A percentile compares a stretch with the other conserved stretches of the same genome.
Conservation (phyloP, 2,888 invertebrate species). For the Blastobasis adustella region DNA sequence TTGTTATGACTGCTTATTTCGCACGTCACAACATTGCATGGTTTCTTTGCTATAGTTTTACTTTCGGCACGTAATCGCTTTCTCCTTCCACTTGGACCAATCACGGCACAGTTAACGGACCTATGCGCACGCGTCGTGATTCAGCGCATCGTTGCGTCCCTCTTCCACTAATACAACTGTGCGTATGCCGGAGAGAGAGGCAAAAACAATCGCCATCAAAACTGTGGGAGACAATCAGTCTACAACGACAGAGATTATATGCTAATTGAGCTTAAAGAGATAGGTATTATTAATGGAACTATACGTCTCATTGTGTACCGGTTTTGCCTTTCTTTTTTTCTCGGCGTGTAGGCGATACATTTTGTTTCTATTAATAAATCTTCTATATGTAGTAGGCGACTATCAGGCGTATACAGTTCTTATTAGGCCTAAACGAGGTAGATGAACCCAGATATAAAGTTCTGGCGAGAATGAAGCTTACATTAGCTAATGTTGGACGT, state of each 20-base stretch:
- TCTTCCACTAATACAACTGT: slow-evolving; percentile 17
- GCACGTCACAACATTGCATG: too few relatives aligned
- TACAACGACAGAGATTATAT: slow-evolving; percentile 31
- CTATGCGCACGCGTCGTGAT: slow-evolving; percentile 40
- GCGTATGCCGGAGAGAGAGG: slow-evolving; percentile 26
- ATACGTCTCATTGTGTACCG: slow-evolving; percentile 13
- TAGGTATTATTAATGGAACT: slow-evolving; percentile 36
- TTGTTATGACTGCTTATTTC: too few relatives aligned
- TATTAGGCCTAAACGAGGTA: too few relatives aligned
- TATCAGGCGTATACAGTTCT: too few relatives aligned
- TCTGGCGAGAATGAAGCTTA: too few relatives aligned
- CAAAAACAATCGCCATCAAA: slow-evolving; percentile 52
- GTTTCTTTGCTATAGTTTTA: too few relatives aligned
- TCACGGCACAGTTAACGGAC: slow-evolving; percentile 37
- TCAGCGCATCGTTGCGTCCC: slow-evolving; percentile 23
- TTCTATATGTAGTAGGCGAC: too few relatives aligned
- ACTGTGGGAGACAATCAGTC: slow-evolving; percentile 42
- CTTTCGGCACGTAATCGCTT: not conserved
- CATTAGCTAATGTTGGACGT: too few relatives aligned
- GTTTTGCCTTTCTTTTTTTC: too few relatives aligned
- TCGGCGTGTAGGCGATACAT: too few relatives aligned
- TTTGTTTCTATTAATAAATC: too few relatives aligned
- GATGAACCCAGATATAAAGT: too few relatives aligned
- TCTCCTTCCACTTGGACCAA: slow-evolving; percentile 21
- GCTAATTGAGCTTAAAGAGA: slow-evolving; percentile 27